A percentile compares a stretch with the other conserved stretches of the same genome.
phyloP scores from a whole-genome alignment of 2,797 vertebrate genomes.

The Danio choprae region DNA sequence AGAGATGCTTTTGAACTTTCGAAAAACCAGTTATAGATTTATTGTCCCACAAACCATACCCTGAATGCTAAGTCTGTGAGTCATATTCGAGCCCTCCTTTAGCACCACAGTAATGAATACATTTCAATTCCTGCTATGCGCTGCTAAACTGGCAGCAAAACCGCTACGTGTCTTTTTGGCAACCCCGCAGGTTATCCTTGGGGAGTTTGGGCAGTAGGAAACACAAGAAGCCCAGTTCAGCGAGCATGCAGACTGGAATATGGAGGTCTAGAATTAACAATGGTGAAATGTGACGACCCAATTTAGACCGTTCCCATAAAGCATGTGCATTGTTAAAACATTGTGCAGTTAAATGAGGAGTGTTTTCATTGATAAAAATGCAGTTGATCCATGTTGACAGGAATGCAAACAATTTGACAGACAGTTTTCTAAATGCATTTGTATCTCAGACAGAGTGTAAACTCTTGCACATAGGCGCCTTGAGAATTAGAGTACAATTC shows the following conservation, averaged over 20 bases:
- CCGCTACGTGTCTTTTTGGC: conserved; percentile 52
- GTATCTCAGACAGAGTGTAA: neutral
- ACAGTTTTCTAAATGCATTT: neutral
- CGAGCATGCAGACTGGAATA: conserved; percentile 8
- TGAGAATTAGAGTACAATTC: conserved; percentile 7
- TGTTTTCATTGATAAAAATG: neutral
- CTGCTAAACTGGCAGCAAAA: conserved; percentile 43
- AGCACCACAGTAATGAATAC: conserved; percentile 52
- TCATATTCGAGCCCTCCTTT: conserved; percentile 44
- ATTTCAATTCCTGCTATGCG: conserved; percentile 35
- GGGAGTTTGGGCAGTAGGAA: conserved; percentile 19
- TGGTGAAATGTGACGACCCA: conserved; percentile 1
- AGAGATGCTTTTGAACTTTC: conserved; percentile 23
- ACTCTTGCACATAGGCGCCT: neutral
- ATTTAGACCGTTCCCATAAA: neutral
- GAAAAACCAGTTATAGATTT: conserved; percentile 41
- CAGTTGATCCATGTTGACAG: neutral
- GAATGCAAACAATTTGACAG: too few species aligned
- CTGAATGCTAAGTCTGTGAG: conserved; percentile 42
- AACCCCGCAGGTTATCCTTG: conserved; percentile 24
- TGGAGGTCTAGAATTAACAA: conserved; percentile 17
- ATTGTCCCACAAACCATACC: conserved; percentile 32
- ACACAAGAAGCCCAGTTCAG: conserved; percentile 14
- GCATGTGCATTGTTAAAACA: neutral
- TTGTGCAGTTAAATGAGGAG: neutral